Evolutionary conservation across 2,113 vertebrate species (phyloP).

Genomic region (Rhadina sibilatrix): DNA sequence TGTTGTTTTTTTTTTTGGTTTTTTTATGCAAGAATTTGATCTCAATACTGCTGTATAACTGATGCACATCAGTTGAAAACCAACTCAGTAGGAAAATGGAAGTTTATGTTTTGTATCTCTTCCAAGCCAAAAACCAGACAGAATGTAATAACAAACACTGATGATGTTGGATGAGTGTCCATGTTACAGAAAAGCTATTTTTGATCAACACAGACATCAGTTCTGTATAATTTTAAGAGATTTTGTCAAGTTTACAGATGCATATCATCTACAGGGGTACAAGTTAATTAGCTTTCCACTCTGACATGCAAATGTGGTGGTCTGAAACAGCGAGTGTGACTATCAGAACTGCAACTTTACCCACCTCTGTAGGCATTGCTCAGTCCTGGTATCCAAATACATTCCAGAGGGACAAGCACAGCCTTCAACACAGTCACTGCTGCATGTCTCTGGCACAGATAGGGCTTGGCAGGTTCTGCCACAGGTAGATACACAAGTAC

Average conservation of each 20-base stretch:
- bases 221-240: not conserved
- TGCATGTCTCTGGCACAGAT: slow-evolving; percentile 80
- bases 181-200: not conserved
- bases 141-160: accelerated
- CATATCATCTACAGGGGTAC: not conserved
- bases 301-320: not conserved
- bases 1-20: too few relatives aligned
- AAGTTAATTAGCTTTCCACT: not conserved
- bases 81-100: not conserved
- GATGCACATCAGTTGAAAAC: accelerated
- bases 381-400: slow-evolving; percentile 81
- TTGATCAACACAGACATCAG: not conserved
- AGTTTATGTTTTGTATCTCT: not conserved
- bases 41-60: not conserved
- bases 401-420: slow-evolving; percentile 87
- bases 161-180: not conserved
- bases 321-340: not conserved
- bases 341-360: not conserved
- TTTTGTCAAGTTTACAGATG: not conserved
- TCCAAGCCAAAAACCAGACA: not conserved
- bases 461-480: slow-evolving; percentile 85
- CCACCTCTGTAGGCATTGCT: slow-evolving; percentile 81
- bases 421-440: slow-evolving; percentile 87
- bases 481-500: slow-evolving; percentile 86
- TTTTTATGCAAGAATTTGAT: not conserved